Evolutionary conservation across 2,888 invertebrate species (phyloP).

Genomic region (Deilephila elpenor): DNA sequence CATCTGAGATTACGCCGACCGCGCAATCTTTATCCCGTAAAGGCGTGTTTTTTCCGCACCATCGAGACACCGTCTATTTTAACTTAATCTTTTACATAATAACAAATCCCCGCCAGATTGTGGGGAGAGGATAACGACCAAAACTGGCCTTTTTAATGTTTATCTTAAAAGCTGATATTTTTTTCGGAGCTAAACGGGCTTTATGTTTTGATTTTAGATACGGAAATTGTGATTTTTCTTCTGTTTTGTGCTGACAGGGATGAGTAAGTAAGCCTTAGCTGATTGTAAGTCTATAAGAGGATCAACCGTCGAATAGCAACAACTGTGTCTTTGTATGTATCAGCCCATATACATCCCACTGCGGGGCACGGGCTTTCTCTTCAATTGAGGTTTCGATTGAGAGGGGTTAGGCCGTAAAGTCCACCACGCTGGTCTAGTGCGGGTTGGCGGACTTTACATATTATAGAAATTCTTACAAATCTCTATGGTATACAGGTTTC

Average conservation of each 20-base stretch:
- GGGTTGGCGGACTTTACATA: too few species aligned
- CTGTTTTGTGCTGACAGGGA: background rate
- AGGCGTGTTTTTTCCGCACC: conserved; percentile 20
- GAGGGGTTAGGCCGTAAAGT: too few species aligned
- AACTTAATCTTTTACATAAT: conserved; percentile 27
- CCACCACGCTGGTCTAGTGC: too few species aligned
- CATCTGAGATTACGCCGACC: conserved; percentile 23
- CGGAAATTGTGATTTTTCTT: background rate
- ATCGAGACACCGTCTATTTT: conserved; percentile 15
- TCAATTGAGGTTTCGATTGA: too few species aligned
- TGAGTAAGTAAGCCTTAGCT: background rate
- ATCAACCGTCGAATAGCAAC: too few species aligned
- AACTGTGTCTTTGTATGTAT: too few species aligned
- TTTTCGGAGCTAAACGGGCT: conserved; percentile 14
- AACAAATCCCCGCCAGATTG: conserved; percentile 19
- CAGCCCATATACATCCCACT: too few species aligned
- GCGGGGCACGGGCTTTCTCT: too few species aligned
- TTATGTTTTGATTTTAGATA: conserved; percentile 17
- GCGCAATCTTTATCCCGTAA: conserved; percentile 20
- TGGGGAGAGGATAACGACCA: conserved; percentile 13
- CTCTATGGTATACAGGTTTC: too few species aligned
- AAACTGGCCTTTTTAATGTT: conserved; percentile 23
- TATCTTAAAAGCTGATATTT: conserved; percentile 26
- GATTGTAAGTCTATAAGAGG: too few species aligned
- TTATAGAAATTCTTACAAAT: too few species aligned